Conservation (phyloP, 2,797 vertebrate genomes). For the Phrynocephalus forsythii region DNA sequence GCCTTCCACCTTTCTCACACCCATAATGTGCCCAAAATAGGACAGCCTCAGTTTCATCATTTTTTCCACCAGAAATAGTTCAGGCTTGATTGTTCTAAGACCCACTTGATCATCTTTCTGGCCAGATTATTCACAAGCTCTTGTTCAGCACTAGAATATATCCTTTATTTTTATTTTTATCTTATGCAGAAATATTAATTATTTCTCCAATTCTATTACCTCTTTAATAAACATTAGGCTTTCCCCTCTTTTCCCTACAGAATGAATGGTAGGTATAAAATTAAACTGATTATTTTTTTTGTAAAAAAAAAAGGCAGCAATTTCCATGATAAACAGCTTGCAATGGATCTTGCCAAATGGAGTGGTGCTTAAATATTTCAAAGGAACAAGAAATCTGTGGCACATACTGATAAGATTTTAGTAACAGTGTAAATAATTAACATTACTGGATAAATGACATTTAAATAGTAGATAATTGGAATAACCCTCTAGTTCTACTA, state of each 20-base stretch:
- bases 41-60: no score
- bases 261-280: background rate
- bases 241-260: background rate
- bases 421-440: conserved; percentile 27
- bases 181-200: background rate
- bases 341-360: background rate
- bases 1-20: no score
- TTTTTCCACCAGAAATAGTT: no score
- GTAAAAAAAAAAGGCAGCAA: background rate
- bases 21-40: no score
- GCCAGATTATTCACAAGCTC: no score
- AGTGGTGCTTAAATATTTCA: conserved; percentile 24
- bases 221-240: background rate
- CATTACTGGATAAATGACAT: conserved; percentile 25
- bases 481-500: background rate
- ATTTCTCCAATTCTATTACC: accelerated
- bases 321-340: conserved; percentile 27
- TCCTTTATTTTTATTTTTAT: background rate
- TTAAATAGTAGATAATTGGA: background rate
- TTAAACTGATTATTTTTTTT: background rate
- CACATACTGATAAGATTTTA: conserved; percentile 18
- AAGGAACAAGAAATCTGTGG: conserved; percentile 23
- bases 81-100: no score
- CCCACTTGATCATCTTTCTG: no score
- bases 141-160: background rate